Base-by-base conservation (phyloP, 2,113 vertebrate genomes). In the Stegastes partitus region DNA sequence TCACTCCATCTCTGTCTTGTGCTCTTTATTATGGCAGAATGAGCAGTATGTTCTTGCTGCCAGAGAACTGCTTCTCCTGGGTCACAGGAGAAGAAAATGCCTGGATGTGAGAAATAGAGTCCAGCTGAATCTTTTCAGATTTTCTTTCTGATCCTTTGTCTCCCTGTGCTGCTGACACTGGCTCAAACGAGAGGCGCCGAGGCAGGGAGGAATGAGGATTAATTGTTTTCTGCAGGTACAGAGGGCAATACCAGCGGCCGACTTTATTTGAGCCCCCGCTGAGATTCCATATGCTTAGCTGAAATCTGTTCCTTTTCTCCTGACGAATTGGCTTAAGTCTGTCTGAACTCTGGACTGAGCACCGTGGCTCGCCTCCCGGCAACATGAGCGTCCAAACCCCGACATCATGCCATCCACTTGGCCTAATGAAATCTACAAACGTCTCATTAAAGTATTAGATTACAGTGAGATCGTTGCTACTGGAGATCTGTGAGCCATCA, bases 151-250 rank as follows among this genome's bases (percentile, higher is more conserved):
- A 57, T 69, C 10, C 53, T 79, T 67, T 31, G 37, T 82, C 53
- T 49, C 58, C 49, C 26, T 55, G 28, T 50, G 71, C 23, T 39
- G 61, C 72, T 88, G 79, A 74, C 73, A 68, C 9, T 0, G 5
- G 53, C 67, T 70, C 76, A 83, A 82, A 77, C 59, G 61, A 42
- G 72, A 84, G 58, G 75, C 78, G 75, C 25, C 1, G 49, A 71
- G 62, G 71, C 34, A 11, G 57, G 59, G 47, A 68, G 71, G 74
- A 81, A 85, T 61, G 50, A 84, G 75, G 82, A 93, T 91, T 90
- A 93, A 94, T 93, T 92, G 89, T 93, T 90, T 92, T 90, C 79
- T 82, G 72, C 71, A 85, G 88, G 87, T 92, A 81, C 83, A 89
- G 70, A 90, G 93, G 81, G 85, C 86, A 87, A 54, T 68, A 73